These are phyloP conservation scores for Megathymus violae DNA, from an alignment of 1,140 invertebrate genomes.

Conservation along the genomic window DNA sequence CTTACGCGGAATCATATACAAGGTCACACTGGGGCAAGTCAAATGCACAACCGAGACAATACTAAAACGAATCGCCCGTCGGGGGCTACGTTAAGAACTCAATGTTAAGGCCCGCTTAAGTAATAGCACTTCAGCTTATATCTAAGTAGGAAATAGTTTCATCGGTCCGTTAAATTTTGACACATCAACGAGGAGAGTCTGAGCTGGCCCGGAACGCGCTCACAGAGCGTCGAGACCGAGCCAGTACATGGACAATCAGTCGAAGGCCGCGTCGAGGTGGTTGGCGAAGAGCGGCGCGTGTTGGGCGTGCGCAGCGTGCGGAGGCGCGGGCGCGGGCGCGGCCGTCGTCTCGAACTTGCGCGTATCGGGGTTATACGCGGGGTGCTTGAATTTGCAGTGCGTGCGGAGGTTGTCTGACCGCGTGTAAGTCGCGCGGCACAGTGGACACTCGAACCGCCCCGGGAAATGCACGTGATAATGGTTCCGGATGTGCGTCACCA, in stretches of 20 bases:
- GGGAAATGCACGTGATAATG: slow-evolving; percentile 96
- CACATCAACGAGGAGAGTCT: slow-evolving; percentile 54
- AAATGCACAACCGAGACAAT: slow-evolving; percentile 82
- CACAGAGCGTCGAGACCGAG: too few relatives aligned
- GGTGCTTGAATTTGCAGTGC: slow-evolving; percentile 95
- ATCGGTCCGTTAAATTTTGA: slow-evolving; percentile 60
- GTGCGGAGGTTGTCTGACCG: slow-evolving; percentile 94
- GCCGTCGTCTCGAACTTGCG: too few relatives aligned
- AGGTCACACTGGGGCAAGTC: slow-evolving; percentile 80
- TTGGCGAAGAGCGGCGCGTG: too few relatives aligned
- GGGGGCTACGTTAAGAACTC: slow-evolving; percentile 50
- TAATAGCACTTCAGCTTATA: slow-evolving; percentile 82
- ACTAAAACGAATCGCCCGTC: slow-evolving; percentile 73
- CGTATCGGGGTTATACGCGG: slow-evolving; percentile 90
- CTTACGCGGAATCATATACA: slow-evolving; percentile 61
- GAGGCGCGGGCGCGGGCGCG: too few relatives aligned
- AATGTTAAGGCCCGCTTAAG: slow-evolving; percentile 75
- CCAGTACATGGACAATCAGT: too few relatives aligned
- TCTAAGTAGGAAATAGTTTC: slow-evolving; percentile 76
- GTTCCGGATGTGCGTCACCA: slow-evolving; percentile 95
- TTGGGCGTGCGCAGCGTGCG: too few relatives aligned
- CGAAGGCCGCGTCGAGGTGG: too few relatives aligned
- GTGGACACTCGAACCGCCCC: slow-evolving; percentile 93
- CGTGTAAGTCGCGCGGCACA: slow-evolving; percentile 93
- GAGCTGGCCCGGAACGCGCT: too few relatives aligned